phyloP scores from a whole-genome alignment of 2,888 invertebrate genomes.

The Nomada goodeniana region DNA sequence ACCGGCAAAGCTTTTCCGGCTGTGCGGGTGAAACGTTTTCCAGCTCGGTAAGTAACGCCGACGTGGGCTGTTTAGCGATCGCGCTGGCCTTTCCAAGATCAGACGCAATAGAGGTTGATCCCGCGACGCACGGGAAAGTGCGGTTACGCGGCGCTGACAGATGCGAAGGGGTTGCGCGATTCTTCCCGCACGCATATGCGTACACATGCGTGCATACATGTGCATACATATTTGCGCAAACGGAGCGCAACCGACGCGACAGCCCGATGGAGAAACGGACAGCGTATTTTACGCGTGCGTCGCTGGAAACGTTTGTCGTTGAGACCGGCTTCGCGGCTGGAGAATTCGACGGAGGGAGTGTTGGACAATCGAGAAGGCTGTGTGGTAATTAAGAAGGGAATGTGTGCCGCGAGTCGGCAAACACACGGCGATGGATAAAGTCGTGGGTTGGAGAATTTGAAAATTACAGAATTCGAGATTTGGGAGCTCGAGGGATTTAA shows the following conservation, averaged over 20 bases:
- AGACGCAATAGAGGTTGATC: constrained; percentile 24
- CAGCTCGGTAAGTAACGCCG: constrained; percentile 18
- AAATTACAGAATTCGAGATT: no score
- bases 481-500: no score
- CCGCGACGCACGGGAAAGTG: constrained; percentile 35
- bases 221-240: not conserved
- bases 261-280: not conserved
- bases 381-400: no score
- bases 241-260: constrained; percentile 16
- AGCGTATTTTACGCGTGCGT: no score
- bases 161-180: constrained; percentile 1
- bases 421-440: no score
- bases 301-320: not conserved
- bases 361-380: no score
- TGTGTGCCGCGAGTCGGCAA: no score
- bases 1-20: constrained; percentile 29
- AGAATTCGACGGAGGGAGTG: no score
- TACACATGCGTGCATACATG: no score
- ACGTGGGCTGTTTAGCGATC: constrained; percentile 40
- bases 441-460: no score
- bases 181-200: not conserved
- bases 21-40: constrained; percentile 27
- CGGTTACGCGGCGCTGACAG: not conserved
- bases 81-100: constrained; percentile 14
- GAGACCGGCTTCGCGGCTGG: no score